Percentiles rank a stretch among this genome's conserved stretches.
phyloP scores from a whole-genome alignment of 2,113 vertebrate genomes.

The Notothenia rossii region DNA sequence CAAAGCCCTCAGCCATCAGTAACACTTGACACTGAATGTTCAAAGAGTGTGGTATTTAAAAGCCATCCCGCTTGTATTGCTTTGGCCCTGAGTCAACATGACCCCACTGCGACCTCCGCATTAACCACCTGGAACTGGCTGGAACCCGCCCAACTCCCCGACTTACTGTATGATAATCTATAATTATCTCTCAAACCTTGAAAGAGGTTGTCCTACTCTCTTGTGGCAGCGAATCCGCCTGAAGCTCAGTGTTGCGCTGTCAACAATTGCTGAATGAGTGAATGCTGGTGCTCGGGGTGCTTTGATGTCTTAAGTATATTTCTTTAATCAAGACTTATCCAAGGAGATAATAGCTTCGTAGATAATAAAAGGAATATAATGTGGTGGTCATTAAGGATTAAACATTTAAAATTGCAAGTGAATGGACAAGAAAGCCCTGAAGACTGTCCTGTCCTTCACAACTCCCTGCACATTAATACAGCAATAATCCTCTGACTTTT shows the following conservation, averaged over 20 bases:
- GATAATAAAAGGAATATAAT: slow-evolving; percentile 68
- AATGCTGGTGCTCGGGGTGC: slow-evolving; percentile 31
- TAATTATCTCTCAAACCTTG: slow-evolving; percentile 72
- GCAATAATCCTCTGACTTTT: slow-evolving; percentile 66
- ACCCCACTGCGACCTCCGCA: slow-evolving; percentile 46
- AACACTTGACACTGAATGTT: slow-evolving; percentile 41
- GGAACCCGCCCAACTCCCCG: slow-evolving; percentile 43
- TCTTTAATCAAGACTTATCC: slow-evolving; percentile 69
- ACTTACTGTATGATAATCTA: slow-evolving; percentile 64
- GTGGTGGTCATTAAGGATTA: slow-evolving; percentile 67
- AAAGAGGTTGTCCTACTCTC: slow-evolving; percentile 48
- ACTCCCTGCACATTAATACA: slow-evolving; percentile 52
- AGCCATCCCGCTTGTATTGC: slow-evolving; percentile 40
- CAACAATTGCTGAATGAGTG: slow-evolving; percentile 62
- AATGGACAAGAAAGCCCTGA: slow-evolving; percentile 65
- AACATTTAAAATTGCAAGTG: slow-evolving; percentile 68
- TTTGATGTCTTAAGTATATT: slow-evolving; percentile 63
- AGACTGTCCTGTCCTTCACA: slow-evolving; percentile 65
- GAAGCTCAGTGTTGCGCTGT: slow-evolving; percentile 46
- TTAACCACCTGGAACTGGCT: slow-evolving; percentile 51
- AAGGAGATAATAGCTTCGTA: slow-evolving; percentile 54
- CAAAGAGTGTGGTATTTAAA: slow-evolving; percentile 53
- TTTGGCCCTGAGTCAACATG: slow-evolving; percentile 55
- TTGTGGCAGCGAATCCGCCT: slow-evolving; percentile 40
- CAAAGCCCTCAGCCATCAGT: slow-evolving; percentile 21